Conservation (phyloP, 2,888 invertebrate genomes). For the Hyalella azteca region DNA sequence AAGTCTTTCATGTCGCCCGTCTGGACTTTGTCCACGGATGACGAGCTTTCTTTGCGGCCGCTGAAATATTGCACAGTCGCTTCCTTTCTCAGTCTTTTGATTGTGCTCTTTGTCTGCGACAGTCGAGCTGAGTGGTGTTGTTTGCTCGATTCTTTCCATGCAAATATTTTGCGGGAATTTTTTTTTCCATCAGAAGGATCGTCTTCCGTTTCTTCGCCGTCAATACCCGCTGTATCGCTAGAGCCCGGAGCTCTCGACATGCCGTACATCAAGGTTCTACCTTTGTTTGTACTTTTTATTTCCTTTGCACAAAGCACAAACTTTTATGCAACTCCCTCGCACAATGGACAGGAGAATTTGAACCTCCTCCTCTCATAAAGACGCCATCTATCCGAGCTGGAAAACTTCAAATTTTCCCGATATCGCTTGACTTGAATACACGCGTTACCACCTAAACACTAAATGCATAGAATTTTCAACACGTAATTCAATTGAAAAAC, state of each 20-base stretch:
- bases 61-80: neutral
- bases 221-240: neutral
- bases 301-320: too few species aligned
- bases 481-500: too few species aligned
- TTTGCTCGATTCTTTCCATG: neutral
- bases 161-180: neutral
- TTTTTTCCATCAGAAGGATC: neutral
- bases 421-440: too few species aligned
- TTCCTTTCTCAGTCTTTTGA: neutral
- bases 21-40: neutral
- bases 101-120: slow-evolving; percentile 13
- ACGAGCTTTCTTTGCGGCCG: neutral
- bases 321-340: too few species aligned
- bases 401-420: too few species aligned
- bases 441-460: too few species aligned
- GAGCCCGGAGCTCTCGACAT: neutral
- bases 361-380: too few species aligned
- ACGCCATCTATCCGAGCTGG: too few species aligned
- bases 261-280: neutral
- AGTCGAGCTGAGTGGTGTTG: neutral
- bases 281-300: too few species aligned
- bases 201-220: slow-evolving; percentile 4
- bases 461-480: too few species aligned
- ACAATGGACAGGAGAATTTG: too few species aligned
- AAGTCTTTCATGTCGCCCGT: neutral